A percentile compares a stretch with the other conserved stretches of the same genome.
Conservation (phyloP, 2,113 vertebrate species). For the Spizaetus ornatus region DNA sequence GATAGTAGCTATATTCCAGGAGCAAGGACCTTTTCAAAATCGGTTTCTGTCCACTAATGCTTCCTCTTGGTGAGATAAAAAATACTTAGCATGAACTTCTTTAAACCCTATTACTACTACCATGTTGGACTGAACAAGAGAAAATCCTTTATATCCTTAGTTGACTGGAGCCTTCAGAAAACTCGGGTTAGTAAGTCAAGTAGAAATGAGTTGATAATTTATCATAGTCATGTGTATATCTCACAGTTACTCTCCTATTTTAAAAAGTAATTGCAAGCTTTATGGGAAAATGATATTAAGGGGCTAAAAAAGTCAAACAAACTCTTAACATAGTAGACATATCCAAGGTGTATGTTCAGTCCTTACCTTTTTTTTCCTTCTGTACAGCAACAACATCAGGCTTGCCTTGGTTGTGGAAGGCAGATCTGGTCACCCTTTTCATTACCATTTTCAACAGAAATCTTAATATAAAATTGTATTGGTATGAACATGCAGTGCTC, state of each 20-base stretch:
- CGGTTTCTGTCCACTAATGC: constrained; percentile 59
- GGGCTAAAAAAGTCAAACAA: neutral
- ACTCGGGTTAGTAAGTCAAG: neutral
- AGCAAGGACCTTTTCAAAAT: constrained; percentile 72
- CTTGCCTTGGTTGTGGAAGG: neutral
- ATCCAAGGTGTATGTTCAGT: neutral
- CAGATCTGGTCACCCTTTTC: neutral
- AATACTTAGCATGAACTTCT: neutral
- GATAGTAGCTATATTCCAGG: constrained; percentile 61
- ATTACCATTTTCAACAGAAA: neutral
- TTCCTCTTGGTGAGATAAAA: constrained; percentile 13
- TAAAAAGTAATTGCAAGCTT: neutral
- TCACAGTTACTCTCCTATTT: neutral
- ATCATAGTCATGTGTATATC: neutral
- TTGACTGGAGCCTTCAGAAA: constrained; percentile 42
- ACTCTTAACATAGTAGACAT: neutral
- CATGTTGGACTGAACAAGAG: neutral
- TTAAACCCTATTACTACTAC: neutral
- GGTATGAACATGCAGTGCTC: neutral
- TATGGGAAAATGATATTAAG: neutral
- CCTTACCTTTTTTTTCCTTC: neutral
- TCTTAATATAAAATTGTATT: neutral
- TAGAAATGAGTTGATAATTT: constrained; percentile 37
- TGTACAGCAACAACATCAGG: neutral
- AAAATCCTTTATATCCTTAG: neutral